These are phyloP conservation scores for Nycticryphes semicollaris DNA, from an alignment of 2,113 vertebrate genomes.

Conservation along the genomic window DNA sequence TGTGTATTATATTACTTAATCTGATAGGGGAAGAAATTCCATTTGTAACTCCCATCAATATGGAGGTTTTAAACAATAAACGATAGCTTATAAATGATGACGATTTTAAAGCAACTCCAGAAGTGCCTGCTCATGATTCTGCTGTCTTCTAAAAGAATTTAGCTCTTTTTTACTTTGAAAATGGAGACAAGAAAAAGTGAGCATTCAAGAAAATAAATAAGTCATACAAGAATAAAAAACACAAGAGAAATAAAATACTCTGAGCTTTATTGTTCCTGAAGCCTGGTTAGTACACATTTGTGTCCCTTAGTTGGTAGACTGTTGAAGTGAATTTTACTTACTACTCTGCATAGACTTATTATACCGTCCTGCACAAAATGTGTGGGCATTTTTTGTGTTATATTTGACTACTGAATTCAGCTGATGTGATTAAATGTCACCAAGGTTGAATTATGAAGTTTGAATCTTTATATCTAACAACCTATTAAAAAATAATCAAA, in stretches of 20 bases:
- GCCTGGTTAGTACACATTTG: neutral
- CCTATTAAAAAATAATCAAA: neutral
- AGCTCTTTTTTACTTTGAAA: neutral
- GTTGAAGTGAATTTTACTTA: neutral
- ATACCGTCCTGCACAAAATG: neutral
- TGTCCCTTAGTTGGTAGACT: neutral
- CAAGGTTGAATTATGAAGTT: neutral
- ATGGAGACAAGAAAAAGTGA: neutral
- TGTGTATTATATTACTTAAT: neutral
- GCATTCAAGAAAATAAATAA: neutral
- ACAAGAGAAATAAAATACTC: neutral
- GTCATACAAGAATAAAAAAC: neutral
- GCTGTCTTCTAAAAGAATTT: neutral
- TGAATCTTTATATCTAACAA: neutral
- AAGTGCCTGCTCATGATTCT: neutral
- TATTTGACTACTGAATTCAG: neutral
- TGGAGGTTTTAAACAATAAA: neutral
- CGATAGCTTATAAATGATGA: neutral
- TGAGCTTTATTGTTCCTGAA: neutral
- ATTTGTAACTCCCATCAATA: neutral
- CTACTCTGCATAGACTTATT: neutral
- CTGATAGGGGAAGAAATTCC: neutral
- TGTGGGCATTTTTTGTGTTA: neutral
- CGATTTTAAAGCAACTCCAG: neutral
- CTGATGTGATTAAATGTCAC: neutral